A percentile compares a stretch with the other conserved stretches of the same genome.
Conservation (phyloP, 2,113 vertebrate species). For the Glaucomys volans region DNA sequence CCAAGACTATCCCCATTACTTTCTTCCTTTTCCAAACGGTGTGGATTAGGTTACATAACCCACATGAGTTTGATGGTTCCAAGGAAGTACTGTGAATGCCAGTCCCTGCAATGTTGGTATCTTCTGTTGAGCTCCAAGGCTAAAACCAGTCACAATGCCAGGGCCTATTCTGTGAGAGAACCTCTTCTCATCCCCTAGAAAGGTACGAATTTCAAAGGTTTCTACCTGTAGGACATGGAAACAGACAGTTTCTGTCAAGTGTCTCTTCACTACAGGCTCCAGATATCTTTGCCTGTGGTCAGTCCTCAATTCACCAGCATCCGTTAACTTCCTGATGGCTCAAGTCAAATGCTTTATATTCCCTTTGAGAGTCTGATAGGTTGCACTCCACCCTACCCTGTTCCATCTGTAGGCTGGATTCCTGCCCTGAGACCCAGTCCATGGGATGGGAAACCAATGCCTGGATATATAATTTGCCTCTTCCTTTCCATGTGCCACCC, state of each 20-base stretch:
- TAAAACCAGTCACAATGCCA: neutral
- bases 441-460: slow-evolving; percentile 54
- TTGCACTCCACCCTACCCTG: neutral
- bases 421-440: neutral
- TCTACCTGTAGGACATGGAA: neutral
- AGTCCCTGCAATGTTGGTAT: neutral
- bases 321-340: neutral
- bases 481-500: slow-evolving; percentile 65
- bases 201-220: neutral
- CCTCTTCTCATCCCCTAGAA: neutral
- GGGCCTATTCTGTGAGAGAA: neutral
- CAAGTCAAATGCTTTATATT: neutral
- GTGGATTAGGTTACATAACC: neutral
- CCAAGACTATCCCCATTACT: neutral
- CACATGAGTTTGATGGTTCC: neutral
- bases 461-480: slow-evolving; percentile 68
- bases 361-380: neutral
- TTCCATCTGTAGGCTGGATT: neutral
- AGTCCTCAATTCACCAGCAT: neutral
- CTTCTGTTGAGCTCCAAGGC: neutral
- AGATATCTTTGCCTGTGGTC: neutral
- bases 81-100: neutral
- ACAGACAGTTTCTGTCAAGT: neutral
- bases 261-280: neutral
- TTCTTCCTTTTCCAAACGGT: neutral